Conservation (phyloP, 2,113 vertebrate species). For the Pelecanus crispus region DNA sequence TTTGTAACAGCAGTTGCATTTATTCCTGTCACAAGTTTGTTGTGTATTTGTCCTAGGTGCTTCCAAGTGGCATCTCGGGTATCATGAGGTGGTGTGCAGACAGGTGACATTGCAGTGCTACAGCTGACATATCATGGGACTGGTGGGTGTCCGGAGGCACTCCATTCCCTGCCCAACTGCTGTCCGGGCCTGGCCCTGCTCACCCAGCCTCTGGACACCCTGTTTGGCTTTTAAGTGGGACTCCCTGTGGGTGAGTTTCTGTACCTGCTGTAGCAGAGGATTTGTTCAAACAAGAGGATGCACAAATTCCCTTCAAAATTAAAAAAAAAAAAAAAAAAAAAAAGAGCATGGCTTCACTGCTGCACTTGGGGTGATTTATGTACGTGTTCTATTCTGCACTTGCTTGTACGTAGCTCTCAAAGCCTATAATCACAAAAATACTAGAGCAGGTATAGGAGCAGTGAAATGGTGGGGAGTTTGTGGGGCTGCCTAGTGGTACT, state of each 20-base stretch:
- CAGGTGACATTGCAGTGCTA: rapidly evolving
- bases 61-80: rapidly evolving
- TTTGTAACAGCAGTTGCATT: rapidly evolving
- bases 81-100: rapidly evolving
- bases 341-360: not conserved
- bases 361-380: not conserved
- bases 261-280: too few species aligned
- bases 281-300: rapidly evolving
- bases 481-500: rapidly evolving
- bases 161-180: rapidly evolving
- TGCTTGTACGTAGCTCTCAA: too few species aligned
- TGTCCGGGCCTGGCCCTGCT: rapidly evolving
- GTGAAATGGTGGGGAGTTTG: rapidly evolving
- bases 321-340: not conserved
- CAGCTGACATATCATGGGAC: rapidly evolving
- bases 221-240: too few species aligned
- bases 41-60: rapidly evolving
- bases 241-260: rapidly evolving
- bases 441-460: not conserved
- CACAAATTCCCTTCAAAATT: rapidly evolving
- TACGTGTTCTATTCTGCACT: not conserved
- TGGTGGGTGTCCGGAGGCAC: rapidly evolving
- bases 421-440: rapidly evolving
- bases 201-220: rapidly evolving
- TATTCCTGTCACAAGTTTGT: rapidly evolving